Evolutionary conservation across 2,113 vertebrate species (phyloP).

Genomic region (Dissostichus mawsoni): DNA sequence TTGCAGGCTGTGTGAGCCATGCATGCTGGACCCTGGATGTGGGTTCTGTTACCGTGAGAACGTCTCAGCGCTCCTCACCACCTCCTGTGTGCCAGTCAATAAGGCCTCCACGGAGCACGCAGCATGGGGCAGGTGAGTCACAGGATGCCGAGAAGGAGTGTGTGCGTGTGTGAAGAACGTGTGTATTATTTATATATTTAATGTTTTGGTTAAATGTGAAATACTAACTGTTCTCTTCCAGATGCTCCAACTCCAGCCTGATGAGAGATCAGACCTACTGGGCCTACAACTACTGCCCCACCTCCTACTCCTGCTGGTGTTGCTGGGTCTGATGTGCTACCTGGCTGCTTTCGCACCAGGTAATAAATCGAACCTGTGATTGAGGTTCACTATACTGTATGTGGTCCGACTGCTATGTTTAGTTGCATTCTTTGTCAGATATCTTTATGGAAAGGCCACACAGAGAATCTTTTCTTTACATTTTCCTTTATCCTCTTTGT

Average conservation of each 20-base stretch:
- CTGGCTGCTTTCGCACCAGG: slow-evolving; percentile 95
- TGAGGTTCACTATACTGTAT: too few species aligned
- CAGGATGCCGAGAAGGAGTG: slow-evolving; percentile 22
- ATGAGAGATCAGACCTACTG: slow-evolving; percentile 88
- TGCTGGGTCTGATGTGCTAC: slow-evolving; percentile 94
- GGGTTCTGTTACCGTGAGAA: slow-evolving; percentile 97
- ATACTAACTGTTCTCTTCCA: slow-evolving; percentile 60
- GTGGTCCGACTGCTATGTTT: too few species aligned
- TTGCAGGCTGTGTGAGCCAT: slow-evolving; percentile 91
- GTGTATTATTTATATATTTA: neutral
- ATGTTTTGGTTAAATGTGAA: neutral
- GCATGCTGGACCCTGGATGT: slow-evolving; percentile 96
- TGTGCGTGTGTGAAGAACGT: slow-evolving; percentile 4
- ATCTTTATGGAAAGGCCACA: too few species aligned
- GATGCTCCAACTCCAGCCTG: slow-evolving; percentile 92
- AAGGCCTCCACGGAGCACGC: slow-evolving; percentile 89
- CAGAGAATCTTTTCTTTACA: too few species aligned
- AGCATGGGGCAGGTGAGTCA: slow-evolving; percentile 96
- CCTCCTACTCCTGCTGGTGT: slow-evolving; percentile 92
- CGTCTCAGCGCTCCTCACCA: slow-evolving; percentile 86
- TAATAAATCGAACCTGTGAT: slow-evolving; percentile 52
- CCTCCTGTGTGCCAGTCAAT: slow-evolving; percentile 92
- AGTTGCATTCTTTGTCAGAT: too few species aligned
- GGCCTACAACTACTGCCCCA: slow-evolving; percentile 99
- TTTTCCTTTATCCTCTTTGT: too few species aligned